A percentile compares a stretch with the other conserved stretches of the same genome.
These are phyloP conservation scores for Emys orbicularis DNA, from an alignment of 2,797 vertebrate genomes.

Conservation along the genomic window DNA sequence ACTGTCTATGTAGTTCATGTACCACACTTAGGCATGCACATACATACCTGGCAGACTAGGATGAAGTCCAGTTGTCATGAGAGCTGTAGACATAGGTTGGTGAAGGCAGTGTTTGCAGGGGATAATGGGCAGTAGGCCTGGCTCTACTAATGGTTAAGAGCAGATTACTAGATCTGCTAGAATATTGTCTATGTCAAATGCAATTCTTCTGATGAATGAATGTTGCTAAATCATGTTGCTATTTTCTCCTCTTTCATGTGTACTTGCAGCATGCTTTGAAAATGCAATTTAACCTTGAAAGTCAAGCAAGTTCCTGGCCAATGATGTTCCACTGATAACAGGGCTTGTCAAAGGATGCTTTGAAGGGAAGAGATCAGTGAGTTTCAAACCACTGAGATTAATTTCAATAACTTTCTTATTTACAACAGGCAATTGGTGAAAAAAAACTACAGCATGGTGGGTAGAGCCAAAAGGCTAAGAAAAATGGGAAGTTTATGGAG, in stretches of 20 bases:
- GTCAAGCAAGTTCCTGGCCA: neutral
- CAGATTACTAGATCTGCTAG: neutral
- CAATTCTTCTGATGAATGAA: neutral
- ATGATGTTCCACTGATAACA: neutral
- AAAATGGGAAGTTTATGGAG: neutral
- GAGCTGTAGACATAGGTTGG: neutral
- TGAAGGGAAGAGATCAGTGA: neutral
- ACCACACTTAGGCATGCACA: neutral
- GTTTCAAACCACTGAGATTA: neutral
- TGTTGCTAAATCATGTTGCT: neutral
- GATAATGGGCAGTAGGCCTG: neutral
- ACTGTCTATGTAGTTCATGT: neutral
- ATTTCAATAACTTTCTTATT: neutral
- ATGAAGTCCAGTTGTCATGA: neutral
- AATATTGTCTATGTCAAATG: neutral
- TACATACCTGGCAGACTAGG: neutral
- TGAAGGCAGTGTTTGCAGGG: neutral
- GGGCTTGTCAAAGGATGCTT: neutral
- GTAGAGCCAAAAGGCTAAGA: neutral
- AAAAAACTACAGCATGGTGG: neutral
- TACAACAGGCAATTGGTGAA: neutral
- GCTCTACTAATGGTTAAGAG: neutral
- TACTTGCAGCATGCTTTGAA: neutral
- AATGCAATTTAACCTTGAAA: neutral
- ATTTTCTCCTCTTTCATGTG: neutral